These are phyloP conservation scores for Papilio protenor DNA, from an alignment of 2,888 invertebrate species.

Conservation along the genomic window DNA sequence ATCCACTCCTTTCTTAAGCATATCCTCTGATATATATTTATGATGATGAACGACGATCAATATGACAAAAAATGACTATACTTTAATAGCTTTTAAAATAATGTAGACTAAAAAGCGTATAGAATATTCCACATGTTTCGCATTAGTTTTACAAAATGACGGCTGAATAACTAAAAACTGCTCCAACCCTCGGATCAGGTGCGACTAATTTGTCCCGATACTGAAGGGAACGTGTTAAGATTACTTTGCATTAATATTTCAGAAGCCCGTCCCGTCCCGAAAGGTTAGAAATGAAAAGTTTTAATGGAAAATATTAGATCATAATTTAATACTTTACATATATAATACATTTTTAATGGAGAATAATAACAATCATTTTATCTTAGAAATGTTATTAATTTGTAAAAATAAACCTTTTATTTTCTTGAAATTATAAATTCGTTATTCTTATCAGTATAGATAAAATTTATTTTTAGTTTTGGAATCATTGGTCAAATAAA, in stretches of 20 bases:
- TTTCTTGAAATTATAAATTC: no score
- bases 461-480: not conserved
- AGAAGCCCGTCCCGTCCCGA: slow-evolving; percentile 1
- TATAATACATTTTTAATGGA: not conserved
- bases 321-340: not conserved
- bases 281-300: slow-evolving; percentile 22
- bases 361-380: no score
- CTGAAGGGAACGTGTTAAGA: slow-evolving; percentile 44
- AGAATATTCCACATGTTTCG: slow-evolving; percentile 12
- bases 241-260: slow-evolving; percentile 45
- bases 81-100: not conserved
- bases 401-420: no score
- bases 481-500: slow-evolving; percentile 9
- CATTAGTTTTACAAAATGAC: slow-evolving; percentile 19
- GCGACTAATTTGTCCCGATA: slow-evolving; percentile 43
- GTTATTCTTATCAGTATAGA: no score
- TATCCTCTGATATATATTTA: no score
- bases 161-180: slow-evolving; percentile 37
- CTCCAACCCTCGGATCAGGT: slow-evolving; percentile 49
- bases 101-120: not conserved
- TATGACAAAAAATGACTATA: no score
- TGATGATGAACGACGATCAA: no score
- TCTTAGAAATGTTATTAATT: no score
- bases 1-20: no score
- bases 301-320: not conserved